Evolutionary conservation across 2,113 vertebrate genomes (phyloP).

Genomic region (Fregata magnificens): DNA sequence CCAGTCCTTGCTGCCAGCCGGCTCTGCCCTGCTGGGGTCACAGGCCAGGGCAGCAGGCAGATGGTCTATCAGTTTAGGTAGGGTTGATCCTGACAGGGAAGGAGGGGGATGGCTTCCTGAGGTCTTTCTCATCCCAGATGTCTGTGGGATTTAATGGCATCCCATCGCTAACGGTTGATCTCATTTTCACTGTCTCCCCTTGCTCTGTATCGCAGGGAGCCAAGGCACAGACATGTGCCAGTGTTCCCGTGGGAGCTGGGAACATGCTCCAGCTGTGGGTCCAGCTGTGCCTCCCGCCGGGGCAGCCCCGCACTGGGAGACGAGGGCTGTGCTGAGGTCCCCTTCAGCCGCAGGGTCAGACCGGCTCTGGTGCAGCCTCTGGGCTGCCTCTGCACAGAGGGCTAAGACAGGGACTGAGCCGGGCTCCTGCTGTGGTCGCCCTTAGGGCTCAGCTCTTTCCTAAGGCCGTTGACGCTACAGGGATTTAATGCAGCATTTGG

Average conservation of each 20-base stretch:
- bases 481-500: background rate
- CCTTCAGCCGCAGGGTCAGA: background rate
- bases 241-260: background rate
- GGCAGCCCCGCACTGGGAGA: background rate
- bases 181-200: background rate
- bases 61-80: background rate
- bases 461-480: background rate
- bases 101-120: background rate
- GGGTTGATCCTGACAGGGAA: background rate
- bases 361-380: background rate
- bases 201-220: background rate
- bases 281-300: background rate
- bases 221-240: fast-evolving
- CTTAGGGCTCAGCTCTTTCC: background rate
- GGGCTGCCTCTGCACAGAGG: background rate
- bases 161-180: background rate
- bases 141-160: background rate
- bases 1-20: background rate
- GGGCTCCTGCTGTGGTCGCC: fast-evolving
- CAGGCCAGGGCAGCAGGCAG: background rate
- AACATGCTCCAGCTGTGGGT: background rate
- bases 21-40: background rate
- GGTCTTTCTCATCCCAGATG: background rate
- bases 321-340: background rate
- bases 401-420: background rate